Base-by-base conservation (phyloP, 2,888 invertebrate species). In the Stenotaenia linearis region DNA sequence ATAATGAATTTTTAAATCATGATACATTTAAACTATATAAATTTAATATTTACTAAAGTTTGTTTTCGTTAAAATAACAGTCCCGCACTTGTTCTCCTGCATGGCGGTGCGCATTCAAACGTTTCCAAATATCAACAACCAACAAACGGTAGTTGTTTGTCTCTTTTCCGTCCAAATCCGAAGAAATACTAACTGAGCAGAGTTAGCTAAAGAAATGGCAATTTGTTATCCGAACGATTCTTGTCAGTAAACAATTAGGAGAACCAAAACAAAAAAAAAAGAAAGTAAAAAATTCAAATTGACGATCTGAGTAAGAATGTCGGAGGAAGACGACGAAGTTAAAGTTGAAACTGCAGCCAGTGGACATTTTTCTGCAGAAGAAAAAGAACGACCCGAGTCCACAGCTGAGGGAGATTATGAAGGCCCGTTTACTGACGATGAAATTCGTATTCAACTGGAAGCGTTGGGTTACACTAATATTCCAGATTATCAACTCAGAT, bases 361-460 rank as follows among this genome's bases (percentile, higher is more conserved):
- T 77, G 77, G 77, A 21, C 30, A 77, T 35, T 77, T 77, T 37
- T 40, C 77, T 37, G 2, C 21, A 7, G 37, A 40, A 9, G 37
- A 40, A 7, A 77, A 12, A 40, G 23, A 32, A 12, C 28, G 30
- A 18, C 18, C 30, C 10, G 77, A 77, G 23, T 75, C 75, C 18
- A 28, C 75, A 35, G 75, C 25, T 18, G 77, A 77, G 2, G 25
- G 37, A 25, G 25, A 23, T n/a, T 35, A 18, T 21, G 77, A 77
- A 23, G 77, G 37, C 30, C 77, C 77, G 32, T 81, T 80, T 28
- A 80, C 81, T 35, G 80, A 81, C 69, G 80, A 81, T 37, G 81
- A 81, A 50, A 81, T 81, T 40, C 77, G 56, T 21, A 35, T n/a
- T 32, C 81, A 81, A 50, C 69, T 81, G 45, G 78, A 76, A 30